A percentile compares a stretch with the other conserved stretches of the same genome.
Conservation (phyloP, 2,113 vertebrate species). For the Gymnocephalus cernua region DNA sequence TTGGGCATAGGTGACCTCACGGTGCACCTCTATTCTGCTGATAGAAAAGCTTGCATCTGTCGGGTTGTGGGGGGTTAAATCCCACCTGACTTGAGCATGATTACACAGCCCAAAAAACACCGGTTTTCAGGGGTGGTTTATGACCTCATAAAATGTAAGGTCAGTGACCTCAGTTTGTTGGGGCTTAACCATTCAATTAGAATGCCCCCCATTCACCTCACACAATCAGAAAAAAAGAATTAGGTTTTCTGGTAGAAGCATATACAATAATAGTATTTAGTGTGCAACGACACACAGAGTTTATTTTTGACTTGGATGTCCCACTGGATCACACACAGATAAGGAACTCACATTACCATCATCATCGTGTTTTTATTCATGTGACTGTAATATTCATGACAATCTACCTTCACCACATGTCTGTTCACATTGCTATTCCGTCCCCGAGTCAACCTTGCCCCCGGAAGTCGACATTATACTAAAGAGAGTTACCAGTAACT, state of each 20-base stretch:
- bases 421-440: conserved; percentile 50
- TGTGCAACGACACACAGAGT: too few species aligned
- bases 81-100: conserved; percentile 44
- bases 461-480: conserved; percentile 58
- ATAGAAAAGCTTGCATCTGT: conserved; percentile 23
- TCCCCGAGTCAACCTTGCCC: conserved; percentile 54
- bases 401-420: conserved; percentile 21
- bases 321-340: not conserved
- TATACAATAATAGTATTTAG: too few species aligned
- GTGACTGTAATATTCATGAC: conserved; percentile 30
- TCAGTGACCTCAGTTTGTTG: conserved; percentile 32
- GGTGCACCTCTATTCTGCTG: conserved; percentile 30
- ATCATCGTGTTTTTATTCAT: conserved; percentile 13
- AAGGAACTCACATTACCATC: not conserved
- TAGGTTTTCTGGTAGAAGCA: too few species aligned
- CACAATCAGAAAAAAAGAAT: not conserved
- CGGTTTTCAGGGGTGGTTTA: conserved; percentile 25
- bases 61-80: conserved; percentile 42
- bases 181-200: conserved; percentile 26
- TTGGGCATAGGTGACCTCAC: not conserved
- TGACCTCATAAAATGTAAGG: conserved; percentile 39
- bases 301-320: not conserved
- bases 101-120: conserved; percentile 42
- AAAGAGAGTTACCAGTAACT: conserved; percentile 69
- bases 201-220: not conserved